Percentiles rank a stretch among this genome's conserved stretches.
Evolutionary conservation across 2,797 vertebrate species (phyloP).

Genomic region (Semotilus atromaculatus): DNA sequence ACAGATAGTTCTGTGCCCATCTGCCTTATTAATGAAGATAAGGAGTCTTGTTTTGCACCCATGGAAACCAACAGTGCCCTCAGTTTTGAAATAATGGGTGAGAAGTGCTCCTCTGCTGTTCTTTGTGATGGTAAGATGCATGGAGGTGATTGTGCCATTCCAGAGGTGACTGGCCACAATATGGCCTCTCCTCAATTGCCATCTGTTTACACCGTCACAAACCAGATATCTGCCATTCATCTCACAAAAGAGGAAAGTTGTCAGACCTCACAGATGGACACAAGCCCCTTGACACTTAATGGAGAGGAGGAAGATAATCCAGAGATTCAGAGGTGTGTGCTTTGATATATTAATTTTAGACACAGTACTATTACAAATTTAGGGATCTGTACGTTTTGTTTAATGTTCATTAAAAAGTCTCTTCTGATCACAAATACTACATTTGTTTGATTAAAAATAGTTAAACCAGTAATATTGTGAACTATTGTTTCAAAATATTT

Average conservation of each 20-base stretch:
- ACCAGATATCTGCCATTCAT: constrained; percentile 84
- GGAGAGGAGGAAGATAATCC: constrained; percentile 18
- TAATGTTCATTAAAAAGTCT: neutral
- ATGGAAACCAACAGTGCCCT: constrained; percentile 47
- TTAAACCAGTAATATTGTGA: neutral
- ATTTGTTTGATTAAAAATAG: neutral
- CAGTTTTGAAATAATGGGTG: constrained; percentile 22
- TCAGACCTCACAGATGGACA: constrained; percentile 42
- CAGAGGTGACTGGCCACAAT: constrained; percentile 31
- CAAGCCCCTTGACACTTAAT: constrained; percentile 5
- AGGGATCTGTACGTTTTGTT: neutral
- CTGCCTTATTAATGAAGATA: constrained; percentile 67
- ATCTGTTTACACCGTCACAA: constrained; percentile 78
- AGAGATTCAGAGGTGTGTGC: constrained; percentile 40
- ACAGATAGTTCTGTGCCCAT: constrained; percentile 50
- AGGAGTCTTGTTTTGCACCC: constrained; percentile 64
- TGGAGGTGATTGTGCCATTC: constrained; percentile 8
- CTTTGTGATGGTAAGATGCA: neutral
- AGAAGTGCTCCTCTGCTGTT: constrained; percentile 22
- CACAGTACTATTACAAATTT: neutral
- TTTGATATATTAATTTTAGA: neutral
- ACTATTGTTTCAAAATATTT: neutral
- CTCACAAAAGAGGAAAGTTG: constrained; percentile 70
- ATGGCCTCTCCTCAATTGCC: constrained; percentile 62
- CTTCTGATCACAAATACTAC: neutral